phyloP scores from a whole-genome alignment of 53 echinoderm and acorn worm species.

The Patiria pectinifera region DNA sequence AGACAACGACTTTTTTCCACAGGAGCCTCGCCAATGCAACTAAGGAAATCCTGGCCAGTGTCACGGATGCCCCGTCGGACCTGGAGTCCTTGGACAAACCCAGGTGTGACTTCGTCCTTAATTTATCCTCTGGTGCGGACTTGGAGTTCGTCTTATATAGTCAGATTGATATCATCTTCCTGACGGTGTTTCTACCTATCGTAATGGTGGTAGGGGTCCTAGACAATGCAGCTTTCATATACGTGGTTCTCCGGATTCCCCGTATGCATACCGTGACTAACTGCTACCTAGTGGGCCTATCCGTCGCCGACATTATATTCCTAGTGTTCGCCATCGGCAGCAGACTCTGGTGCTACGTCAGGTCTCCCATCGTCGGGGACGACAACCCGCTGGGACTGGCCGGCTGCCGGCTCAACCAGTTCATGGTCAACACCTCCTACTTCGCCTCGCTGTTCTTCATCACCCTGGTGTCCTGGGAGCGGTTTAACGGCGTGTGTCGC shows the following conservation, averaged over 20 bases:
- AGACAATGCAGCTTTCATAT: slow-evolving; percentile 85
- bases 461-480: slow-evolving; percentile 82
- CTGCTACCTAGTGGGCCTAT: slow-evolving; percentile 83
- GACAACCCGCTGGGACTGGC: slow-evolving; percentile 69
- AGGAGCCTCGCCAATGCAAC: not conserved
- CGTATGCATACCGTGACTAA: slow-evolving; percentile 91
- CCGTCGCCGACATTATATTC: slow-evolving; percentile 87
- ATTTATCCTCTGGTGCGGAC: not conserved
- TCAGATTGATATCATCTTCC: slow-evolving; percentile 63
- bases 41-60: not conserved
- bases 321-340: slow-evolving; percentile 82
- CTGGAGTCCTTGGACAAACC: not conserved
- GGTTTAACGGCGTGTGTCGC: slow-evolving; percentile 84
- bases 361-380: slow-evolving; percentile 76
- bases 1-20: not conserved
- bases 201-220: slow-evolving; percentile 76
- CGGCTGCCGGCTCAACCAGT: slow-evolving; percentile 76
- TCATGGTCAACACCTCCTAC: slow-evolving; percentile 80
- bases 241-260: slow-evolving; percentile 80
- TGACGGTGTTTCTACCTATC: slow-evolving; percentile 74
- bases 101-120: not conserved
- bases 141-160: slow-evolving; percentile 35
- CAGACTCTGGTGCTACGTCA: slow-evolving; percentile 69
- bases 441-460: slow-evolving; percentile 89
- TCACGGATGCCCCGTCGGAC: not conserved